Base-by-base conservation (phyloP, 2,888 invertebrate genomes). In the Steinernema scapterisci region DNA sequence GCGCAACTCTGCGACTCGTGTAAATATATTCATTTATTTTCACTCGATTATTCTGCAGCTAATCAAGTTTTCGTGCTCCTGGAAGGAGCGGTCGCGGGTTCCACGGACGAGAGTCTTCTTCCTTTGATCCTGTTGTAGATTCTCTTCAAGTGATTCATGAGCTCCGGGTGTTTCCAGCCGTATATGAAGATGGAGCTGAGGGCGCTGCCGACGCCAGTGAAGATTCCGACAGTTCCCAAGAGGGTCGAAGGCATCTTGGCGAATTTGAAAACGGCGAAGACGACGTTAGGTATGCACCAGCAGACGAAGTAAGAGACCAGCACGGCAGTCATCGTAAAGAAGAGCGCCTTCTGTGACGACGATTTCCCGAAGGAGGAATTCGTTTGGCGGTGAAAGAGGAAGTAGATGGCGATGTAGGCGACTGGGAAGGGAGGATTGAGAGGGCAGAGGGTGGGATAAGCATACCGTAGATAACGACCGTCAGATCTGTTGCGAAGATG, bases 251-350 rank as follows among this genome's bases (percentile, higher is more conserved):
- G 11, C 31, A 31, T 6, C 27, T n/a, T 16, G 11, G 6, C 25
- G 31, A 7, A 31, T n/a, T 31, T 63, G 63, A 63, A 63, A 31
- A 63, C 63, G 19, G 27, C 38, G 63, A 63, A 63, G 63, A 63
- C 7, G 31, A 38, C 63, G 63, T 63, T 63, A 16, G 31, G 63
- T 1, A 63, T 16, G 31, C 63, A 63, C 63, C 31, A 27, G 63
- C 9, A 16, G 63, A 63, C 13, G 63, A 63, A 63, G 63, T 63
- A 63, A n/a, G 63, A 63, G 63, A n/a, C 27, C 5, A 63, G 63
- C 3, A 63, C 27, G 16, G 63, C 63, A 31, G 63, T 31, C 31
- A 31, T 31, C 31, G 63, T 63, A 2, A 6, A 27, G 63, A 63
- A 63, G 63, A 63, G 2, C 1, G 27, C 38, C 16, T 31, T 9